Percentiles rank a stretch among this genome's conserved stretches.
These are phyloP conservation scores for Chionomys nivalis DNA, from an alignment of 2,113 vertebrate genomes.

Conservation along the genomic window DNA sequence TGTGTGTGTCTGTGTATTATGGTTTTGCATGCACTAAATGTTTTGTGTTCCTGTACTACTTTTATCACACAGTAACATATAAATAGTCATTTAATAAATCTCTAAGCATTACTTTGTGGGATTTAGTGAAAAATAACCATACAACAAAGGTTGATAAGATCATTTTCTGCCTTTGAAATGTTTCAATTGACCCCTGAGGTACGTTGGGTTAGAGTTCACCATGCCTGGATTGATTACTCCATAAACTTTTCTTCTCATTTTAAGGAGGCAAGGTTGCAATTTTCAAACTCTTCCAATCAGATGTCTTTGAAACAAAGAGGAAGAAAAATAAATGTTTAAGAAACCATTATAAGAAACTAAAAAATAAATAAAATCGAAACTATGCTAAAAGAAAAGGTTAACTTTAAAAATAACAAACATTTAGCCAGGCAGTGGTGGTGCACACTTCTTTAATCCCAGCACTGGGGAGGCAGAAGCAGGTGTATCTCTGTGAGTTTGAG, in stretches of 20 bases:
- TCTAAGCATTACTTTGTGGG: not conserved
- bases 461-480: too few species aligned
- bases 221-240: not conserved
- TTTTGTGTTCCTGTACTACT: not conserved
- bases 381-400: conserved; percentile 42
- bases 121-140: not conserved
- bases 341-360: not conserved
- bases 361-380: not conserved
- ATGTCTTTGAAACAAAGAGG: not conserved
- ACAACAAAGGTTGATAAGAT: not conserved
- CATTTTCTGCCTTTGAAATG: not conserved
- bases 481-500: too few species aligned
- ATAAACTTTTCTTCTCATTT: not conserved
- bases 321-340: not conserved
- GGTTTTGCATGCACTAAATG: not conserved
- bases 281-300: conserved; percentile 10
- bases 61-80: not conserved
- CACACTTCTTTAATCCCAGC: too few species aligned
- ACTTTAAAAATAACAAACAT: not conserved
- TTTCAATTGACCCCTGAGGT: not conserved
- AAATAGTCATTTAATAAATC: not conserved
- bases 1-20: not conserved
- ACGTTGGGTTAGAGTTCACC: not conserved
- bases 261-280: not conserved
- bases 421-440: too few species aligned